Conservation (phyloP, 2,888 invertebrate species). For the Sabatieria punctata region DNA sequence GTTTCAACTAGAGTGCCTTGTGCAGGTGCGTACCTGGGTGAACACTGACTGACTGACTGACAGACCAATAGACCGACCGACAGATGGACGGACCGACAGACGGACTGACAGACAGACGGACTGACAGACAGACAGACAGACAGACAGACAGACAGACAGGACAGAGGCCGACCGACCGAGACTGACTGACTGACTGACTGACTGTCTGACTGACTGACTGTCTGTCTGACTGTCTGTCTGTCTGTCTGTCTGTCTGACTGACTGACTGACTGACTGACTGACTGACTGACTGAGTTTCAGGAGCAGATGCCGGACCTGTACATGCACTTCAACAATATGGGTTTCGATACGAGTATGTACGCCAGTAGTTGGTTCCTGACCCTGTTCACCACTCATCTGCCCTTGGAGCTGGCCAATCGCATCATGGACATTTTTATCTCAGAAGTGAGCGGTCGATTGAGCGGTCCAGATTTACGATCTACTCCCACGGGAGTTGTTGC, state of each 20-base stretch:
- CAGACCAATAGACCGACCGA: too few species aligned
- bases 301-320: conserved; percentile 82
- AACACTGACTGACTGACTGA: too few species aligned
- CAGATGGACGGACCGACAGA: not conserved
- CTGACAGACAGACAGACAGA: too few species aligned
- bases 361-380: conserved; percentile 98
- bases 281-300: conserved; percentile 34
- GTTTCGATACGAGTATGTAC: conserved; percentile 88
- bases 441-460: conserved; percentile 42
- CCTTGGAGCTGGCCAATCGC: conserved; percentile 68
- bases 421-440: conserved; percentile 87
- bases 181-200: too few species aligned
- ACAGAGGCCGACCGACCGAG: too few species aligned
- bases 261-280: not conserved
- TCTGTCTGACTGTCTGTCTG: too few species aligned
- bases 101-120: not conserved
- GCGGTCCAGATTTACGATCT: too few species aligned
- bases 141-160: too few species aligned
- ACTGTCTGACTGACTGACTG: too few species aligned
- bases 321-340: conserved; percentile 57
- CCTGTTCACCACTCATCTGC: conserved; percentile 84
- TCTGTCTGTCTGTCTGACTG: too few species aligned
- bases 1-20: conserved; percentile 91
- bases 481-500: conserved; percentile 2
- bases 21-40: conserved; percentile 42